Conservation (phyloP, 1,140 invertebrate genomes). For the Spodoptera litura region DNA sequence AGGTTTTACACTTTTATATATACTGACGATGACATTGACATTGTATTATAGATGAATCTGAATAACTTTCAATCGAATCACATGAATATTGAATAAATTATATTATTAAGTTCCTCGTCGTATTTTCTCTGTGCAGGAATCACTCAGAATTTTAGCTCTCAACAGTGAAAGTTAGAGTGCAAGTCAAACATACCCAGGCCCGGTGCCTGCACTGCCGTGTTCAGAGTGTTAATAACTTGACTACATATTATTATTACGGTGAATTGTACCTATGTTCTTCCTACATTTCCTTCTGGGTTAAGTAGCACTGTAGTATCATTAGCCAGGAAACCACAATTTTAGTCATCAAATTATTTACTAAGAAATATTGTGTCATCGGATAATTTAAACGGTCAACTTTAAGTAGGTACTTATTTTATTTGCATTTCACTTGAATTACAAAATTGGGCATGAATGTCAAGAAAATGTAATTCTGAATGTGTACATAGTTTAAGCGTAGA, state of each 20-base stretch:
- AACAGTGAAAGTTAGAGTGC: constrained; percentile 27
- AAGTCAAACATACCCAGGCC: constrained; percentile 8
- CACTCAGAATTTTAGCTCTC: constrained; percentile 12
- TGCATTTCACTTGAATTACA: no score
- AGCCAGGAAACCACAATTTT: not conserved
- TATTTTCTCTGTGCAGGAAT: constrained; percentile 9
- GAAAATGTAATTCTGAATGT: no score
- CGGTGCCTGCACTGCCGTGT: constrained; percentile 4
- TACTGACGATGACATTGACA: no score
- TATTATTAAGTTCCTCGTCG: not conserved
- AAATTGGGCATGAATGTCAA: no score
- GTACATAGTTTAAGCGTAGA: no score
- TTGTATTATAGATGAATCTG: no score
- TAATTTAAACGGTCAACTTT: no score
- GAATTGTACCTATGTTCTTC: not conserved
- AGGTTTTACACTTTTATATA: no score
- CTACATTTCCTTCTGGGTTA: constrained; percentile 16
- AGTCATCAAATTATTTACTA: not conserved
- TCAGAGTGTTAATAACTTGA: constrained; percentile 15
- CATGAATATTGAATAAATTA: not conserved
- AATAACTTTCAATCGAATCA: no score
- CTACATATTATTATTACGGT: not conserved
- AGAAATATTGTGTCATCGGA: no score
- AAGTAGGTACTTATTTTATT: no score
- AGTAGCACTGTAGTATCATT: constrained; percentile 4